Conservation (phyloP, 1,140 invertebrate species). For the Antheraea pernyi region DNA sequence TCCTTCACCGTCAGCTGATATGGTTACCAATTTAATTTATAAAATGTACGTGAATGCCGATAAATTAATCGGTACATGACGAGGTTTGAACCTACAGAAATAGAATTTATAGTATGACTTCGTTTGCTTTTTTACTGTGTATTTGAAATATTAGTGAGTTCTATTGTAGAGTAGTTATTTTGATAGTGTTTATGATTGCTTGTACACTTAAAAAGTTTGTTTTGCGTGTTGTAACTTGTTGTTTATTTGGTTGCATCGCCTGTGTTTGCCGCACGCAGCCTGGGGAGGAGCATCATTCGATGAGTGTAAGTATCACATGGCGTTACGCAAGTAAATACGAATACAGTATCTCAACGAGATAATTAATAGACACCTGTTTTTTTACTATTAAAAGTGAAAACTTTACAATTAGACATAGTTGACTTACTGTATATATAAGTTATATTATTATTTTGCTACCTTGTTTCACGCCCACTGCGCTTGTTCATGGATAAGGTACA, state of each 20-base stretch:
- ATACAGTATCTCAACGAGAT: not conserved
- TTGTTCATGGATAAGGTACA: not conserved
- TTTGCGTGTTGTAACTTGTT: conserved; percentile 61
- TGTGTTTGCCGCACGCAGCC: conserved; percentile 72
- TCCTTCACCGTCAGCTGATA: too few species aligned
- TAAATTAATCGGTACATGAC: too few species aligned
- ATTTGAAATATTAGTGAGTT: not conserved
- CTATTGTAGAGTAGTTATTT: not conserved
- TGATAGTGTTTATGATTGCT: conserved; percentile 16
- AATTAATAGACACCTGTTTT: too few species aligned
- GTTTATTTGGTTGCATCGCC: conserved; percentile 71
- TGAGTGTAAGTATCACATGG: conserved; percentile 72
- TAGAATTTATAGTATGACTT: too few species aligned
- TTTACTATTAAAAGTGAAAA: not conserved
- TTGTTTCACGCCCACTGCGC: not conserved
- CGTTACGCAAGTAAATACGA: not conserved
- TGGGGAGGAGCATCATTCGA: conserved; percentile 79
- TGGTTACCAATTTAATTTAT: too few species aligned
- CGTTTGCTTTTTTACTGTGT: not conserved
- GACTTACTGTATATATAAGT: conserved; percentile 1
- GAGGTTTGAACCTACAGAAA: too few species aligned
- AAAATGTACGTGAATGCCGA: too few species aligned
- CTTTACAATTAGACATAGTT: not conserved
- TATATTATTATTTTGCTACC: not conserved
- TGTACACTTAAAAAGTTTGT: conserved; percentile 39